Evolutionary conservation across 2,113 vertebrate genomes (phyloP).

Genomic region (Lontra canadensis): DNA sequence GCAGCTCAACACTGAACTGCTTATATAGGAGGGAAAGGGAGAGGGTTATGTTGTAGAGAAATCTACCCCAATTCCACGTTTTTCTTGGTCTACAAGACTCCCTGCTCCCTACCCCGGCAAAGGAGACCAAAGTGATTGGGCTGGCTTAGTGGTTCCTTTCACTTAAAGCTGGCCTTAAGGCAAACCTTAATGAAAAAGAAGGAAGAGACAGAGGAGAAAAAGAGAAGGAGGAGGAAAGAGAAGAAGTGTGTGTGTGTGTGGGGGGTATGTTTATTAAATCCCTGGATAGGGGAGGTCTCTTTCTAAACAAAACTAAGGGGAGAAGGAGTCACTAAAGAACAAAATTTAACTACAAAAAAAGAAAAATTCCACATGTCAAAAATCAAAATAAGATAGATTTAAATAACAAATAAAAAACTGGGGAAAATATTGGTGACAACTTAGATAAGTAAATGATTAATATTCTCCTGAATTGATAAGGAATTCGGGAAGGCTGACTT

Average conservation of each 20-base stretch:
- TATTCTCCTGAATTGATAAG: constrained; percentile 37
- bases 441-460: constrained; percentile 25
- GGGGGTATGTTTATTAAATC: constrained; percentile 11
- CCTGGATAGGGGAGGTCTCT: background rate
- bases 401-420: constrained; percentile 45
- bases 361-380: background rate
- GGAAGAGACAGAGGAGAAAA: background rate
- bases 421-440: background rate
- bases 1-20: constrained; percentile 45
- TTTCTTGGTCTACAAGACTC: constrained; percentile 27
- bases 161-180: constrained; percentile 15
- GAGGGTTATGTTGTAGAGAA: background rate
- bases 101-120: background rate
- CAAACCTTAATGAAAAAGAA: background rate
- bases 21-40: background rate
- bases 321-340: background rate
- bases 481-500: background rate
- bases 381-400: constrained; percentile 36
- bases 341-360: constrained; percentile 24
- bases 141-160: background rate
- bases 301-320: constrained; percentile 27
- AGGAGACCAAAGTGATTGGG: background rate
- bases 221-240: background rate
- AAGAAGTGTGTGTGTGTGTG: background rate
- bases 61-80: background rate